Base-by-base conservation (phyloP, 2,888 invertebrate genomes). In the Ormyrus nitidulus region DNA sequence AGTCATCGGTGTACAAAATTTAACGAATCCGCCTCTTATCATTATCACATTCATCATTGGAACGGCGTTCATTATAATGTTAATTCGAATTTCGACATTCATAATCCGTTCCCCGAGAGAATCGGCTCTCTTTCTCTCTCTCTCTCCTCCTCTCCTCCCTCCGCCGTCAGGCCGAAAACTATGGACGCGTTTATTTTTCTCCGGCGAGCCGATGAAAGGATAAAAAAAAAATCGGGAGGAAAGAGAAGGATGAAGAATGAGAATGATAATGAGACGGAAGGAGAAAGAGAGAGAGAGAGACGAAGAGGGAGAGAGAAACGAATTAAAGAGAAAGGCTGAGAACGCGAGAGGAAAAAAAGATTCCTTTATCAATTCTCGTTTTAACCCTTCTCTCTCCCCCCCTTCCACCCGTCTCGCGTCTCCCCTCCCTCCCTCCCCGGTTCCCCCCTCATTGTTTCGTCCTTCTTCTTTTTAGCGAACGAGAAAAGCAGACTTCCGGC, bases 331-430 rank as follows among this genome's bases (percentile, higher is more conserved):
- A 79, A 75, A 78, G 74, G 81, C 58, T 56, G 80, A 54, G 72
- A 72, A 71, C 48, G 68, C 62, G 65, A 73, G 74, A 19, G 19
- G 19, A 54, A 72, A 71, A 71, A 71, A 69, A 53, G 56, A 65
- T 51, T 72, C 76, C 76, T 80, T 80, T 80, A 80, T 80, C 80
- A 80, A 80, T 80, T 71, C 80, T 75, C 51, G 80, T 76, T 72
- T 77, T 78, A 59, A 53, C 62, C 68, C 68, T 66, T 61, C 77
- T 71, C 71, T 19, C 51, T 49, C 59, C 11, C 59, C 11, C 13
- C 11, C n/a, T 34, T 10, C 51, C 13, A 11, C 13, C 49, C 6
- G 49, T 13, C 54, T 51, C 19, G 13, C 66, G 51, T 11, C 34
- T 51, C 56, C 8, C 51, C 56, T 46, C 19, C 19, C 19, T 19